Evolutionary conservation across 2,888 invertebrate species (phyloP).

Genomic region (Meghimatium bilineatum): DNA sequence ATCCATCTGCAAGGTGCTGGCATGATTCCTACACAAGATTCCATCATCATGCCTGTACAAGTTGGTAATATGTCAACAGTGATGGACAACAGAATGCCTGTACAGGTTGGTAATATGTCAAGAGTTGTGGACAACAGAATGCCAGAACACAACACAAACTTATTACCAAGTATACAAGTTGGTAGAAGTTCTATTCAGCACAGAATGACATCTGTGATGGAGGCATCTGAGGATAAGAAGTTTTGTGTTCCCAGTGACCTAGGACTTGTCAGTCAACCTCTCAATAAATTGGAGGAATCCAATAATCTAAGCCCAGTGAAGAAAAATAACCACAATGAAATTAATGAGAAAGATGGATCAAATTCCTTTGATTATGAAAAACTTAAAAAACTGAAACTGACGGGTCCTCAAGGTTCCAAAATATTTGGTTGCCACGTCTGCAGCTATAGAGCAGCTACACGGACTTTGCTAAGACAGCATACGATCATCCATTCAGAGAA

Average conservation of each 20-base stretch:
- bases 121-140: not conserved
- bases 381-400: conserved; percentile 39
- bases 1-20: conserved; percentile 28
- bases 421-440: conserved; percentile 43
- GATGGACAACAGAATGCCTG: not conserved
- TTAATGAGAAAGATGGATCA: not conserved
- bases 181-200: not conserved
- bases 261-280: not conserved
- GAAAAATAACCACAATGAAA: not conserved
- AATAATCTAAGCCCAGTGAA: not conserved
- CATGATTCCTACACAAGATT: conserved; percentile 28
- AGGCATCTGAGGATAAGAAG: not conserved
- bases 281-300: not conserved
- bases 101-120: not conserved
- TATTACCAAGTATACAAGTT: not conserved
- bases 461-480: conserved; percentile 34
- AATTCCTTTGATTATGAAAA: conserved; percentile 22
- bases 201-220: not conserved
- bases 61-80: not conserved
- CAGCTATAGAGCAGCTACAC: conserved; percentile 35
- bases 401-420: conserved; percentile 39
- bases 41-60: conserved; percentile 17
- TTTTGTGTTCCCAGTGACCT: not conserved
- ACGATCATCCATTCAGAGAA: conserved; percentile 45
- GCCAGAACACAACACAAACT: conserved; percentile 2